These are phyloP conservation scores for Cryptoblepharus egeriae DNA, from an alignment of 2,797 vertebrate species.

Conservation along the genomic window DNA sequence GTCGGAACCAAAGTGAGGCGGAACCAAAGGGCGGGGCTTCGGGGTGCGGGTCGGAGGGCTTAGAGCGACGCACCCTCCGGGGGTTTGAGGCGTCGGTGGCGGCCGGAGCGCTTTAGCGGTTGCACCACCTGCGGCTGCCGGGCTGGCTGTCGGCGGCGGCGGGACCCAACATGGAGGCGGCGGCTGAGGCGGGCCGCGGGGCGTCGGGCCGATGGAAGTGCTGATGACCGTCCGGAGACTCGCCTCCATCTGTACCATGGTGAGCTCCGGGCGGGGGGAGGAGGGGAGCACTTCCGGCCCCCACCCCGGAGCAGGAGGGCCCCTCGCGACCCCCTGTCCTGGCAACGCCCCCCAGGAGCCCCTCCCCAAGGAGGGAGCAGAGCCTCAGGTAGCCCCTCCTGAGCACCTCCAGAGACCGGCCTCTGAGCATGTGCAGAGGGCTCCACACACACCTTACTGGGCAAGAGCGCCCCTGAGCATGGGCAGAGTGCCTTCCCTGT, in stretches of 20 bases:
- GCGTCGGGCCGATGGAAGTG: constrained; percentile 88
- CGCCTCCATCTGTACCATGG: constrained; percentile 97
- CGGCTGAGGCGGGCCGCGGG: constrained; percentile 72
- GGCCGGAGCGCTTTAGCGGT: constrained; percentile 52
- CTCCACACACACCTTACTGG: too few species aligned
- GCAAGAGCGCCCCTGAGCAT: background rate
- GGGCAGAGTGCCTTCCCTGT: background rate
- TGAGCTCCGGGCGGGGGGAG: constrained; percentile 63
- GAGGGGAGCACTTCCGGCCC: accelerated
- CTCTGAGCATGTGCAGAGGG: too few species aligned
- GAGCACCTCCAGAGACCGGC: too few species aligned
- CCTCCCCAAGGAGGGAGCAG: too few species aligned
- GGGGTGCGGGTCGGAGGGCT: background rate
- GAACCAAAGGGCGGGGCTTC: too few species aligned
- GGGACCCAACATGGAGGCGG: constrained; percentile 85
- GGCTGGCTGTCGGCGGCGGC: constrained; percentile 76
- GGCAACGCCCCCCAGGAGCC: background rate
- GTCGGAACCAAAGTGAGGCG: too few species aligned
- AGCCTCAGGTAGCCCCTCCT: too few species aligned
- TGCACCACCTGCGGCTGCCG: constrained; percentile 72
- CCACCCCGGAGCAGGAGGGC: too few species aligned
- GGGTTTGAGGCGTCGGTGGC: too few species aligned
- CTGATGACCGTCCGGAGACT: constrained; percentile 96
- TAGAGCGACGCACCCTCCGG: constrained; percentile 36
- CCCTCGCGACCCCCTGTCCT: background rate